Evolutionary conservation across 37 sponge, comb jelly and placozoan genomes (phyloP), one percentile per base, ranked within the genome.

Genomic region (Aphrocallistes beatrix): DNA sequence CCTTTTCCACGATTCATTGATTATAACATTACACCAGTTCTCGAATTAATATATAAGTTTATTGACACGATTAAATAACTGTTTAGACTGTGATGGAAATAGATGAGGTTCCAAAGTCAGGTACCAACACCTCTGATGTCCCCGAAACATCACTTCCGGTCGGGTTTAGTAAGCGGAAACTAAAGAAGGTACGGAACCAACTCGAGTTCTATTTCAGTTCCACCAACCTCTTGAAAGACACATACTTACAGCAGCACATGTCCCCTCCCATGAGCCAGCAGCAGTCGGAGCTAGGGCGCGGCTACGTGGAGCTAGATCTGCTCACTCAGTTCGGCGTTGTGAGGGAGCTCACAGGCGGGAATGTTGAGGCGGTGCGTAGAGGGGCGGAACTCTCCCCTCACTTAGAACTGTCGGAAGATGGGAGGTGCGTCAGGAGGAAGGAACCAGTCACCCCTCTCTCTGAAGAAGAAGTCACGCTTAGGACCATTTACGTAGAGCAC

Each of bases 161-260:
- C n/a, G n/a, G n/a, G n/a, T n/a, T 60, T 19, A 60, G 75, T 13
- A 60, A 30, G n/a, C 25, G 75, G 34, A 60, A 30, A 13, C 75
- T 60, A 30, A 60, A 60, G 75, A 60, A 30, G n/a, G n/a, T 60
- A 60, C 75, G 75, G n/a, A 30, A 60, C 75, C 75, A 60, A 30
- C 34, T 60, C 6, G 75, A 60, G 75, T 60, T 60, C 75, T 60
- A 60, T 60, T 13, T 60, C 17, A 13, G 75, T 30, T 60, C 75
- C n/a, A 30, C 75, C 75, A 60, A 60, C 75, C 75, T 60, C 75
- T 60, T 1, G 17, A 60, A 30, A 60, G 75, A 60, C 75, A 60
- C 6, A 30, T 60, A 25, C 75, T 30, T 60, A 60, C 75, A 60
- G 34, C 8, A 60, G 3, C 8, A 13, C 34, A 60, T 60, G 75